phyloP scores from a whole-genome alignment of 2,113 vertebrate species.

The Mormyrus iriodes region DNA sequence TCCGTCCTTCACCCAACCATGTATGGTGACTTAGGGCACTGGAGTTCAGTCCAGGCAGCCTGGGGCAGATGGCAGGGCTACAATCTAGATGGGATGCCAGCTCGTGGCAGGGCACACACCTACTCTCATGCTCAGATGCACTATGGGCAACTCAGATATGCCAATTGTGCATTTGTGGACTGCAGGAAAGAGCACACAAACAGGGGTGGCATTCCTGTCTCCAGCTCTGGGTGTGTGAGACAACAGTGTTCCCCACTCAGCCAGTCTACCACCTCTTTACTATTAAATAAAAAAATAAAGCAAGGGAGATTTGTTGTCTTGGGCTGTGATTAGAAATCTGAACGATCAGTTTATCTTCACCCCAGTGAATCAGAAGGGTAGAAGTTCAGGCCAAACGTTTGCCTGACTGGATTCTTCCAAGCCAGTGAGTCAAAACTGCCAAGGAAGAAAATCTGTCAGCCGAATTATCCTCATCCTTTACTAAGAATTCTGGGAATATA shows the following conservation, averaged over 20 bases:
- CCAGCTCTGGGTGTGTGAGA: neutral
- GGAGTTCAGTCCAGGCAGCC: neutral
- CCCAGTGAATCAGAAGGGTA: neutral
- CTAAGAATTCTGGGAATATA: neutral
- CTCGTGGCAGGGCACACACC: neutral
- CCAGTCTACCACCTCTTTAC: neutral
- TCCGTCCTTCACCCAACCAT: neutral
- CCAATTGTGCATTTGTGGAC: neutral
- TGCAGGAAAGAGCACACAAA: neutral
- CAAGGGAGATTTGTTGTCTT: neutral
- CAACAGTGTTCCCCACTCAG: neutral
- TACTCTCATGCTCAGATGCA: neutral
- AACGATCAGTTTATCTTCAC: neutral
- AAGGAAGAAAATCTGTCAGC: slow-evolving; percentile 17
- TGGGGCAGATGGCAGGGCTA: neutral
- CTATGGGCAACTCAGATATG: neutral
- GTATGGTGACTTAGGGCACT: neutral
- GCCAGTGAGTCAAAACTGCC: slow-evolving; percentile 17
- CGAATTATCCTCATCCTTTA: neutral
- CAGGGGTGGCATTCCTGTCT: neutral
- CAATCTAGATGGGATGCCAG: neutral
- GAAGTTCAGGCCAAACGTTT: neutral
- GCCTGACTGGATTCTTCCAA: slow-evolving; percentile 22
- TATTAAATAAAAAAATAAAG: neutral
- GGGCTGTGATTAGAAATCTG: neutral